Conservation (phyloP, 2,888 invertebrate genomes). For the Yponomeuta evonymella region DNA sequence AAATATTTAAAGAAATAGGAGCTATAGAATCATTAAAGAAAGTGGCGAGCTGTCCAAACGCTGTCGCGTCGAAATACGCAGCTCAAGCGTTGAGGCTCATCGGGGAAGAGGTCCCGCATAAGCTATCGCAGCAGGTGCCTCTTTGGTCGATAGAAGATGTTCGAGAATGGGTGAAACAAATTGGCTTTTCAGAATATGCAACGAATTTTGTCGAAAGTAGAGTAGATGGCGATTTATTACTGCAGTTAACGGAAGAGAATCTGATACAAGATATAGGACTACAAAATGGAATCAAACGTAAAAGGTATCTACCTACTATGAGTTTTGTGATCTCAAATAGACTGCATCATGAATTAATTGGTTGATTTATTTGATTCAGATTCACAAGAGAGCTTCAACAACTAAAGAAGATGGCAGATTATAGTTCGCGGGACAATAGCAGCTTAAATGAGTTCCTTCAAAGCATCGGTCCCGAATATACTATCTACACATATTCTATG, state of each 20-base stretch:
- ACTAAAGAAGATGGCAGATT: constrained; percentile 96
- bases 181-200: constrained; percentile 92
- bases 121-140: constrained; percentile 97
- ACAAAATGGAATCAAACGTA: constrained; percentile 93
- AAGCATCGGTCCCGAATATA: constrained; percentile 90
- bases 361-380: constrained; percentile 55
- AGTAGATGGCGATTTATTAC: constrained; percentile 96
- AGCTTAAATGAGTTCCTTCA: constrained; percentile 91
- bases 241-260: constrained; percentile 94
- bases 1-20: constrained; percentile 94
- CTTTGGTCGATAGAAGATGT: constrained; percentile 98
- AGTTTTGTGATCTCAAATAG: background rate
- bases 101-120: constrained; percentile 98
- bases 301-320: constrained; percentile 73
- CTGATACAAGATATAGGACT: constrained; percentile 94
- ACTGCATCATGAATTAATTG: background rate
- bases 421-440: constrained; percentile 94
- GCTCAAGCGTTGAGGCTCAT: constrained; percentile 93
- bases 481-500: constrained; percentile 98
- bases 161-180: constrained; percentile 98
- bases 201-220: constrained; percentile 91
- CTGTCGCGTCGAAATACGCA: constrained; percentile 97
- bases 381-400: constrained; percentile 95
- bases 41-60: constrained; percentile 98
- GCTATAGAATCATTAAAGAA: constrained; percentile 96